Base-by-base conservation (phyloP, 2,113 vertebrate genomes). In the Paradoxurus hermaphroditus region DNA sequence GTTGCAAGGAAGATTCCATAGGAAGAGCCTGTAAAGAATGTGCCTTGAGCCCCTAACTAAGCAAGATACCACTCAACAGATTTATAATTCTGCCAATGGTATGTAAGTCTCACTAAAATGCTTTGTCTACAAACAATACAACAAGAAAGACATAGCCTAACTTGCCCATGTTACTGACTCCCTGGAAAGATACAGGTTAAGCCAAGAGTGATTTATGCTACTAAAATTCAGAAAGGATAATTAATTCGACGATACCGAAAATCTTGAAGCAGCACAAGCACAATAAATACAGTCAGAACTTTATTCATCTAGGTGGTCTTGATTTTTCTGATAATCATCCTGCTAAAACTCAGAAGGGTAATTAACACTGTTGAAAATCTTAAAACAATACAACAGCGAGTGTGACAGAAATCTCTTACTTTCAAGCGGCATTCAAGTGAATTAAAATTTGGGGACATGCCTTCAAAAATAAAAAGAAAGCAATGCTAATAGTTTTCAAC, bases 401-500 rank as follows among this genome's bases (percentile, higher is more conserved):
- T 8, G 39, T n/a, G 46, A 73, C 4, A 65, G 36, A 65, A 53
- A 73, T 84, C 39, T 70, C 51, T 91, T 53, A 78, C 46, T 87
- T 86, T 83, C 19, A 56, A 41, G 23, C 18, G 31, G 11, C 23
- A 68, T 39, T 46, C 31, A 29, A 72, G 25, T 36, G 49, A 21
- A 79, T 67, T 89, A 39, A 94, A 90, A 91, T 53, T 77, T 96
- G 49, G 27, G 21, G 53, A 65, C 5, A 34, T 41, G 3, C 21
- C 72, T 86, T 91, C 27, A 78, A 92, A 97, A 79, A 72, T 27
- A 51, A 79, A 46, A 85, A 75, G n/a, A 93, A 88, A 86, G 13
- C n/a, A 82, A 83, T 94, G 83, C n/a, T 41, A 82, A 94, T 15
- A 39, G 9, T 36, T 36, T 88, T 75, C 73, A 78, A 75, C 16